A percentile compares a stretch with the other conserved stretches of the same genome.
These are phyloP conservation scores for Luperina nickerlii DNA, from an alignment of 2,888 invertebrate genomes.

Conservation along the genomic window DNA sequence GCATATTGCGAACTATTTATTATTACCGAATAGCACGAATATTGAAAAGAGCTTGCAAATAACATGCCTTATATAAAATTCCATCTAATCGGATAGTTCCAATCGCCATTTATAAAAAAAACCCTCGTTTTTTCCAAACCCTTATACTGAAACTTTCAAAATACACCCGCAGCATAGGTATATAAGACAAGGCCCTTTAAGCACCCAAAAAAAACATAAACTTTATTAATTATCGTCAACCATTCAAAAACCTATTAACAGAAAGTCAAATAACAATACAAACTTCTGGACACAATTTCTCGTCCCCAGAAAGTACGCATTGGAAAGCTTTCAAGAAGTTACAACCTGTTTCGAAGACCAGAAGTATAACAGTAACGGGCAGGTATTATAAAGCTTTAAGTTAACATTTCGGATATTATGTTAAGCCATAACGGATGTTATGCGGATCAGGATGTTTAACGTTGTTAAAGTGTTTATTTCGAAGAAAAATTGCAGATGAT, in stretches of 20 bases:
- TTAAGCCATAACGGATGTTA: slow-evolving; percentile 61
- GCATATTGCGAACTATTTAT: background rate
- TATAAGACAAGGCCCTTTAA: background rate
- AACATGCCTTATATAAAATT: background rate
- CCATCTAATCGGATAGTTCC: background rate
- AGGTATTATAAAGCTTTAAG: slow-evolving; percentile 59
- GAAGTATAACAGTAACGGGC: slow-evolving; percentile 40
- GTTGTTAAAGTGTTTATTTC: slow-evolving; percentile 63
- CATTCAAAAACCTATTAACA: slow-evolving; percentile 48
- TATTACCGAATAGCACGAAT: background rate
- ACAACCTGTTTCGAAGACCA: slow-evolving; percentile 19
- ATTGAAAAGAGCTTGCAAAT: slow-evolving; percentile 1
- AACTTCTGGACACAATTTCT: slow-evolving; percentile 38
- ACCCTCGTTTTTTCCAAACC: background rate
- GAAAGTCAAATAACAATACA: slow-evolving; percentile 44
- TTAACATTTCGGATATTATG: slow-evolving; percentile 37
- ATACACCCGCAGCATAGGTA: background rate
- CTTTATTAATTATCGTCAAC: slow-evolving; percentile 23
- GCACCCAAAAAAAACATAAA: background rate
- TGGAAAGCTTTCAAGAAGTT: slow-evolving; percentile 40
- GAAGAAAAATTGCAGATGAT: slow-evolving; percentile 38
- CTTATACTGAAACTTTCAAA: background rate
- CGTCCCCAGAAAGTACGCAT: slow-evolving; percentile 31
- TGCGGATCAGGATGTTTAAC: slow-evolving; percentile 63
- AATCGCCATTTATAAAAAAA: background rate